phyloP scores from a whole-genome alignment of 37 sponge, comb jelly and placozoan genomes.

The Aphrocallistes beatrix region DNA sequence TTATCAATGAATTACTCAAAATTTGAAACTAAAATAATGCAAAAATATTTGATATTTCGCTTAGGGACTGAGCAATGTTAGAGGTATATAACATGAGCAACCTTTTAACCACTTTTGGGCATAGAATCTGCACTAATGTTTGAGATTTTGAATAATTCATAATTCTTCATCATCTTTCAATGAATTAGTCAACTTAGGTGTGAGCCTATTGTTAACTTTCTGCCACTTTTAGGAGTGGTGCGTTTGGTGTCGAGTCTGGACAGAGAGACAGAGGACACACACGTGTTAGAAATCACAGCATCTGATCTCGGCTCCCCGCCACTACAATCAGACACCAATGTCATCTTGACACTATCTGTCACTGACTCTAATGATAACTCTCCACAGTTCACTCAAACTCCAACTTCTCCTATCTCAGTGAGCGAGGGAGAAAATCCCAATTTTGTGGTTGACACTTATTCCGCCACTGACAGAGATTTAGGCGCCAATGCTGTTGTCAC shows the following conservation, averaged over 20 bases:
- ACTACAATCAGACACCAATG: slow-evolving; percentile 12
- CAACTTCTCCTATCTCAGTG: neutral
- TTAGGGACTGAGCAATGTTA: too few relatives aligned
- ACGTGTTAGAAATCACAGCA: slow-evolving; percentile 31
- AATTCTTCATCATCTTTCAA: too few relatives aligned
- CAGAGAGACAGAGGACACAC: slow-evolving; percentile 25
- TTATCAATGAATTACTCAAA: too few relatives aligned
- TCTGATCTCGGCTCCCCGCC: slow-evolving; percentile 22
- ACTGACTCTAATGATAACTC: slow-evolving; percentile 66
- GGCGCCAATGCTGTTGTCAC: slow-evolving; percentile 28
- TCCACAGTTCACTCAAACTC: slow-evolving; percentile 24
- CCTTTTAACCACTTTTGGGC: too few relatives aligned
- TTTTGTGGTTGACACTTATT: neutral
- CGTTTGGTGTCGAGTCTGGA: slow-evolving; percentile 20
- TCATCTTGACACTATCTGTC: slow-evolving; percentile 30
- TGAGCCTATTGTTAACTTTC: too few relatives aligned
- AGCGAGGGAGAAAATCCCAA: slow-evolving; percentile 23
- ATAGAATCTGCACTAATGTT: too few relatives aligned
- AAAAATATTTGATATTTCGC: too few relatives aligned
- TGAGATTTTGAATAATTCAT: too few relatives aligned
- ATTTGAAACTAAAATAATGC: too few relatives aligned
- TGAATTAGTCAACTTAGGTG: too few relatives aligned
- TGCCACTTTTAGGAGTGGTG: neutral
- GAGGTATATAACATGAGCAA: too few relatives aligned
- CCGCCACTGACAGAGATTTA: slow-evolving; percentile 33